phyloP scores from a whole-genome alignment of 2,888 invertebrate species.

The Callosobruchus maculatus region DNA sequence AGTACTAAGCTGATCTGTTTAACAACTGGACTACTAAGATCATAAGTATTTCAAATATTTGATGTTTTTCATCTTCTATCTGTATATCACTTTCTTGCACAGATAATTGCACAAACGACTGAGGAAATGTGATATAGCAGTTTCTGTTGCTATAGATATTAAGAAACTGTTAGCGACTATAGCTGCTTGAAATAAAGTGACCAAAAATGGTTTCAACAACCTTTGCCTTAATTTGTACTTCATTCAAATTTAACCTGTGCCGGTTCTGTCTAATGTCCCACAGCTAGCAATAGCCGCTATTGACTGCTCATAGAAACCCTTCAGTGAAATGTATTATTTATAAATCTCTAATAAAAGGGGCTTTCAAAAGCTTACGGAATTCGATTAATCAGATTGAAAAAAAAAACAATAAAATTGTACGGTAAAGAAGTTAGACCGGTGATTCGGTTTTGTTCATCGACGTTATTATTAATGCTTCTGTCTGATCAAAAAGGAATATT shows the following conservation, averaged over 20 bases:
- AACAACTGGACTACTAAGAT: too few species aligned
- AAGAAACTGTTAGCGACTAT: too few species aligned
- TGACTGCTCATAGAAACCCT: conserved; percentile 24
- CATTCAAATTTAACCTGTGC: not conserved
- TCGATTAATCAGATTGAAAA: conserved; percentile 17
- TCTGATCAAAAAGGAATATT: not conserved
- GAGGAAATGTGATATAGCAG: too few species aligned
- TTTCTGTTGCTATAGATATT: too few species aligned
- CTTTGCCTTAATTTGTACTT: too few species aligned
- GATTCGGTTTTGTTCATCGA: not conserved
- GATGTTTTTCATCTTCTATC: too few species aligned
- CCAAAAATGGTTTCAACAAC: too few species aligned
- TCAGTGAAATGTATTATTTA: conserved; percentile 24
- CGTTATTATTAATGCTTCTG: not conserved
- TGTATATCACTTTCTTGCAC: too few species aligned
- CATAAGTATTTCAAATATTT: too few species aligned
- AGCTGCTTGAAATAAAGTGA: too few species aligned
- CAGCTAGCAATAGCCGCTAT: conserved; percentile 15
- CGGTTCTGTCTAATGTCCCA: not conserved
- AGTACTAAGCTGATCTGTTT: too few species aligned
- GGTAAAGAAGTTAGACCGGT: not conserved
- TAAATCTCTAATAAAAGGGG: conserved; percentile 22
- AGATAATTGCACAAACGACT: too few species aligned
- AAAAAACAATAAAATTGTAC: not conserved
- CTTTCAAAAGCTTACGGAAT: conserved; percentile 16